phyloP scores from a whole-genome alignment of 2,888 invertebrate species.

The Noctua janthe region DNA sequence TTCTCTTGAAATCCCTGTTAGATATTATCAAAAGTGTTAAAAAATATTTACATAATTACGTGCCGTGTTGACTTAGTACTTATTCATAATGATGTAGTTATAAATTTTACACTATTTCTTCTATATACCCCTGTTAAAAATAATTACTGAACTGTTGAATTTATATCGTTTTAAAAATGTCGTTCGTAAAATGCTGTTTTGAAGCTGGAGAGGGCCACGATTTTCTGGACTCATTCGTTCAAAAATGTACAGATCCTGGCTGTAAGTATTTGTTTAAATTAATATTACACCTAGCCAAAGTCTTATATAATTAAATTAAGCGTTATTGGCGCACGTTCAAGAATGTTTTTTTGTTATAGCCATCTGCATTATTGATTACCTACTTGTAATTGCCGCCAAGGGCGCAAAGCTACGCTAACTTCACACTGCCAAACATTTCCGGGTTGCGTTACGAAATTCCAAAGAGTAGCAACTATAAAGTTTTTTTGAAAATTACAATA shows the following conservation, averaged over 20 bases:
- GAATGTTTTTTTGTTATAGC: slow-evolving; percentile 42
- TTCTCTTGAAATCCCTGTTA: slow-evolving; percentile 46
- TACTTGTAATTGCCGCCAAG: slow-evolving; percentile 74
- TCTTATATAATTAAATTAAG: slow-evolving; percentile 62
- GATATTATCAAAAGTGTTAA: slow-evolving; percentile 33
- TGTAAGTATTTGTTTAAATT: slow-evolving; percentile 91
- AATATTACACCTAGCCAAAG: background rate
- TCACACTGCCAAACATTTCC: slow-evolving; percentile 53
- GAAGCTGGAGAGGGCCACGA: slow-evolving; percentile 94
- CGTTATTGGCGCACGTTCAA: slow-evolving; percentile 47
- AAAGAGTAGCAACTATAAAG: background rate
- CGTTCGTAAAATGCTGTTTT: slow-evolving; percentile 95
- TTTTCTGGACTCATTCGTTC: slow-evolving; percentile 93
- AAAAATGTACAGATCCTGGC: slow-evolving; percentile 95
- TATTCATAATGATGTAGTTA: slow-evolving; percentile 26
- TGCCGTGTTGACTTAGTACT: slow-evolving; percentile 49
- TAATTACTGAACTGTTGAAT: slow-evolving; percentile 51
- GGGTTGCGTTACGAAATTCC: slow-evolving; percentile 31
- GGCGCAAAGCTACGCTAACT: slow-evolving; percentile 50
- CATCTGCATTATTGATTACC: slow-evolving; percentile 70
- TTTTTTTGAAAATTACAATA: background rate
- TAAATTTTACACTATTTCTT: slow-evolving; percentile 49
- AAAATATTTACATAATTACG: slow-evolving; percentile 52
- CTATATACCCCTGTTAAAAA: slow-evolving; percentile 48
- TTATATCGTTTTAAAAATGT: slow-evolving; percentile 84